phyloP scores from a whole-genome alignment of 1,140 invertebrate species.

The Drosophila navojoa region DNA sequence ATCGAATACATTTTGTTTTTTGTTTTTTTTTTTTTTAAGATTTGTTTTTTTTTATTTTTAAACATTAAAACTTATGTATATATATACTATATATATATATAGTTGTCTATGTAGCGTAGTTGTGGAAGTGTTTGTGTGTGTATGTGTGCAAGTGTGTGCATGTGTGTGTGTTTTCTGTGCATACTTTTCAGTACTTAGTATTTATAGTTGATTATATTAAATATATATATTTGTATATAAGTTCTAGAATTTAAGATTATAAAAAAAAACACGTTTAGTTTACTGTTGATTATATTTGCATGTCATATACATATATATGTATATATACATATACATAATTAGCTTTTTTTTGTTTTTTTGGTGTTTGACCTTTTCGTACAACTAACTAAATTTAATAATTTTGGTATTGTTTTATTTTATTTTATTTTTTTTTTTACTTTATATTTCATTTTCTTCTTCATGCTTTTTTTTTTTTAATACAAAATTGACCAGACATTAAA shows the following conservation, averaged over 20 bases:
- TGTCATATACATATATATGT: slow-evolving; percentile 34
- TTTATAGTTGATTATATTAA: slow-evolving; percentile 26
- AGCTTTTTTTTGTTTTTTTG: slow-evolving; percentile 31
- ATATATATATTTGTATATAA: slow-evolving; percentile 12
- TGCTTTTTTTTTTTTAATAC: slow-evolving; percentile 41
- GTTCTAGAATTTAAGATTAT: slow-evolving; percentile 39
- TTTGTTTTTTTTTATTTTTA: slow-evolving; percentile 16
- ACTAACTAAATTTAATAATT: slow-evolving; percentile 53
- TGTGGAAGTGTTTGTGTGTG: slow-evolving; percentile 35
- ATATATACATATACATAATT: slow-evolving; percentile 37
- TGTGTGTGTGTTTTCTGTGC: slow-evolving; percentile 13
- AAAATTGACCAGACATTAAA: slow-evolving; percentile 74
- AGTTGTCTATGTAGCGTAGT: slow-evolving; percentile 8
- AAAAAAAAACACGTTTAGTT: slow-evolving; percentile 46
- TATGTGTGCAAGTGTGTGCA: slow-evolving; percentile 5
- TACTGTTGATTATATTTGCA: slow-evolving; percentile 64
- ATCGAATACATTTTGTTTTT: slow-evolving; percentile 15
- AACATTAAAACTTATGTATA: slow-evolving; percentile 72
- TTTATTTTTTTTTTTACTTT: not conserved
- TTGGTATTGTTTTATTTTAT: not conserved
- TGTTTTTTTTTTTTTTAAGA: too few relatives aligned
- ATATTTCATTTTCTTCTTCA: not conserved
- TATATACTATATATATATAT: slow-evolving; percentile 11
- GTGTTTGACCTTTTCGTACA: slow-evolving; percentile 65
- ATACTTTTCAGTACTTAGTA: slow-evolving; percentile 17